phyloP scores from a whole-genome alignment of 1,140 invertebrate species.

The Metopolophium dirhodum region DNA sequence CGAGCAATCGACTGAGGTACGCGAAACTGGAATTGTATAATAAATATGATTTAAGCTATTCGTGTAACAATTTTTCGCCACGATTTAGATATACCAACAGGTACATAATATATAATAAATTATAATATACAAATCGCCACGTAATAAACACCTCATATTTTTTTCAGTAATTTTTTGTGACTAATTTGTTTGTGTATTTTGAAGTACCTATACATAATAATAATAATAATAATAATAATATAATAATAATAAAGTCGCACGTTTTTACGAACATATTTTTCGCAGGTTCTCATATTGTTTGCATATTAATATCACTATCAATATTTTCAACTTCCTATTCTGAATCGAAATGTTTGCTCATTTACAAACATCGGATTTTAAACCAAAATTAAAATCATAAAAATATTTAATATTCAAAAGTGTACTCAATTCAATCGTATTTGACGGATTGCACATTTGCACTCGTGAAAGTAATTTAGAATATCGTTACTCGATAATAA shows the following conservation, averaged over 20 bases:
- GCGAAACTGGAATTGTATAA: background rate
- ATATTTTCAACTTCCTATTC: background rate
- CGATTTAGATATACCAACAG: background rate
- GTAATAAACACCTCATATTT: background rate
- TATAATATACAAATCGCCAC: background rate
- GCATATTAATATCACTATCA: background rate
- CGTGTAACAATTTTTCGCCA: background rate
- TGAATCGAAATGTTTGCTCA: background rate
- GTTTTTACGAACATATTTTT: background rate
- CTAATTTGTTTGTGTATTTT: background rate
- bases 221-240: background rate
- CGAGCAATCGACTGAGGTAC: background rate
- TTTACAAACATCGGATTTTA: background rate
- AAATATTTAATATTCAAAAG: background rate
- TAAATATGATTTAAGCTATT: slow-evolving; percentile 1
- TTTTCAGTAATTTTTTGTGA: background rate
- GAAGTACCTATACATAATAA: background rate
- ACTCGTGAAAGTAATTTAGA: background rate
- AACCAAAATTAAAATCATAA: background rate
- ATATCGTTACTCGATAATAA: background rate
- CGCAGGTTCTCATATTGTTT: background rate
- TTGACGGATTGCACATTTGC: background rate
- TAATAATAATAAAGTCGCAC: background rate
- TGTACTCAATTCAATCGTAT: background rate
- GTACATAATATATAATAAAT: background rate